Conservation (phyloP, 2,797 vertebrate genomes). For the Momotus momota region DNA sequence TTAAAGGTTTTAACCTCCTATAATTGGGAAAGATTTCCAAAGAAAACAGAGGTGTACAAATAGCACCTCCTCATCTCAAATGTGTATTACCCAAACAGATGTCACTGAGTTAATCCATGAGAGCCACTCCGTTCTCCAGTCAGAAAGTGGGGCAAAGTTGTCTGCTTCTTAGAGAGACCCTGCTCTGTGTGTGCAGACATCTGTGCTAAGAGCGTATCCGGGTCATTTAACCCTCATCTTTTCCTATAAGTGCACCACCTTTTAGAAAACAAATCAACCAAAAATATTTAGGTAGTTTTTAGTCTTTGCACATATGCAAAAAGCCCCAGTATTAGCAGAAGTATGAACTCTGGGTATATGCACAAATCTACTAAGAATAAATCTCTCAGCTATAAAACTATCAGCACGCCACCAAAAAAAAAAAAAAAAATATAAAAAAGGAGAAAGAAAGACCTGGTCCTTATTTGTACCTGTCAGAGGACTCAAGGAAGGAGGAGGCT, state of each 20-base stretch:
- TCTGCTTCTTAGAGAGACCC: neutral
- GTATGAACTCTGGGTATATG: fast-evolving
- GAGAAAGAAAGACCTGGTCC: neutral
- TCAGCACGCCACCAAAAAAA: neutral
- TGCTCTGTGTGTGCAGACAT: neutral
- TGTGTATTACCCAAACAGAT: constrained; percentile 13
- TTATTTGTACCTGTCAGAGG: neutral
- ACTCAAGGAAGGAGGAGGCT: neutral
- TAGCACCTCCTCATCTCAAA: neutral
- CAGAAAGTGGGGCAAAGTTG: neutral
- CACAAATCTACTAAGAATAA: neutral
- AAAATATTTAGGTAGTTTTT: fast-evolving
- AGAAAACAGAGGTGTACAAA: neutral
- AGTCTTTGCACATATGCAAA: fast-evolving
- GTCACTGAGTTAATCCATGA: constrained; percentile 7
- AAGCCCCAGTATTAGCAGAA: fast-evolving
- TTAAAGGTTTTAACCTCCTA: neutral
- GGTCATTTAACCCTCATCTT: neutral
- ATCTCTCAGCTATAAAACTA: neutral
- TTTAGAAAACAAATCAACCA: neutral
- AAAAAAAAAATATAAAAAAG: neutral
- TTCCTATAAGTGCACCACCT: neutral
- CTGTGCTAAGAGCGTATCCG: neutral
- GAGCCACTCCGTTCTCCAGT: neutral
- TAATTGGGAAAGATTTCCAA: neutral